Base-by-base conservation (phyloP, 2,888 invertebrate species). In the Hydropsyche betteni region DNA sequence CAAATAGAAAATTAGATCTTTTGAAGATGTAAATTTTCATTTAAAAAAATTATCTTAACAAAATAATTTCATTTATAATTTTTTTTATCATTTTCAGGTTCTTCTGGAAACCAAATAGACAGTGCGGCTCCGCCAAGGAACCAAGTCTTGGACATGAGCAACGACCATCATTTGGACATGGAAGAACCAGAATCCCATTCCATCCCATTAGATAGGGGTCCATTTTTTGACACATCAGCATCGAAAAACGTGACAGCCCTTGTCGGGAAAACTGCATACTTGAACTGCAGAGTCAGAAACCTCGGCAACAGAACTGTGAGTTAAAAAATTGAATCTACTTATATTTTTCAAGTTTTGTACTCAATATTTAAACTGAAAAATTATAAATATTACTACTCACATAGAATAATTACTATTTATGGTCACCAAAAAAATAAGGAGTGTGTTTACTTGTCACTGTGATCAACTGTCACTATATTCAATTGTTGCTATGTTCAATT, bases 251-350 rank as follows among this genome's bases (percentile, higher is more conserved):
- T 93, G 77, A 93, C 93, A 16, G 93, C 93, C 0, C 85, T 93
- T 14, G 93, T 93, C 10, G 93, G 93, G 44, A 93, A 93, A 84
- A 92, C 92, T 3, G 92, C 93, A 2, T 90, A 91, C 81, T 87
- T 93, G 77, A 92, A 90, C 83, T 94, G 94, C 86, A 88, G 93
- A 79, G 92, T 94, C 16, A 90, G 91, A 81, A 93, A 93, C 83
- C 88, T 93, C 79, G 93, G 93, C 55, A 93, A 94, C 81, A 89
- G 92, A 84, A 93, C 93, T 86, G 93, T 93, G 81, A 88, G 90
- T 83, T 24, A 0, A 38, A 36, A 44, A 2, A 2, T 44, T 44
- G 8, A 44, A 44, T 44, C 10, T 44, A 1, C 2, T 24, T 2
- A 24, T 24, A 24, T 24, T 24, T 24, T 24, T 24, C 2, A 24